phyloP scores from a whole-genome alignment of 2,113 vertebrate genomes.

The Lasiurus cinereus region DNA sequence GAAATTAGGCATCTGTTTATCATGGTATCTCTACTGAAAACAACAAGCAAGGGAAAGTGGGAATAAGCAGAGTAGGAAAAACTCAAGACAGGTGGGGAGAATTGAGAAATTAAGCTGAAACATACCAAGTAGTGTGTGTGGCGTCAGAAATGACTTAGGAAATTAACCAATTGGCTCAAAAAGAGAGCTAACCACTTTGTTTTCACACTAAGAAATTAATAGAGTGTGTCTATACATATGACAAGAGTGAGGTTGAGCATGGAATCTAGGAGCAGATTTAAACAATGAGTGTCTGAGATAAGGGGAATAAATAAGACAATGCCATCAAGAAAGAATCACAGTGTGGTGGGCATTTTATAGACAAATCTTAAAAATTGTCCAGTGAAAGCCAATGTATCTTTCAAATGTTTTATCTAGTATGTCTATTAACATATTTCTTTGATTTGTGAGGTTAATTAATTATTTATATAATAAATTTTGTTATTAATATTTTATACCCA shows the following conservation, averaged over 20 bases:
- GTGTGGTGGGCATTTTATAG: background rate
- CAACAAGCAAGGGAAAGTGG: background rate
- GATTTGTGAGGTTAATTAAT: background rate
- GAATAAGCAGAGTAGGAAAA: background rate
- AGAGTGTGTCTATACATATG: background rate
- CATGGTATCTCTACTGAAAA: background rate
- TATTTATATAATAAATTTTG: background rate
- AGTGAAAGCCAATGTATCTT: background rate
- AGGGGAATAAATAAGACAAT: background rate
- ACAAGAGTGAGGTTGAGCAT: fast-evolving
- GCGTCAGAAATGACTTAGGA: background rate
- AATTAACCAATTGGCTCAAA: background rate
- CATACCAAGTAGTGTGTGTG: background rate
- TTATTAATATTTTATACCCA: background rate
- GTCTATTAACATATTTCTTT: background rate
- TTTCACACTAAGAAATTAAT: background rate
- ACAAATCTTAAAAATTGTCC: background rate
- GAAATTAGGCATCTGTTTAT: background rate
- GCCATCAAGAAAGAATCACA: background rate
- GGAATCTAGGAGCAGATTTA: background rate
- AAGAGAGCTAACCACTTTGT: background rate
- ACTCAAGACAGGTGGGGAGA: background rate
- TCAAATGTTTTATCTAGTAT: background rate
- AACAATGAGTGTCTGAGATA: background rate
- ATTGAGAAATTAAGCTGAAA: background rate